Conservation (phyloP, 2,888 invertebrate genomes). For the Phasia obesa region DNA sequence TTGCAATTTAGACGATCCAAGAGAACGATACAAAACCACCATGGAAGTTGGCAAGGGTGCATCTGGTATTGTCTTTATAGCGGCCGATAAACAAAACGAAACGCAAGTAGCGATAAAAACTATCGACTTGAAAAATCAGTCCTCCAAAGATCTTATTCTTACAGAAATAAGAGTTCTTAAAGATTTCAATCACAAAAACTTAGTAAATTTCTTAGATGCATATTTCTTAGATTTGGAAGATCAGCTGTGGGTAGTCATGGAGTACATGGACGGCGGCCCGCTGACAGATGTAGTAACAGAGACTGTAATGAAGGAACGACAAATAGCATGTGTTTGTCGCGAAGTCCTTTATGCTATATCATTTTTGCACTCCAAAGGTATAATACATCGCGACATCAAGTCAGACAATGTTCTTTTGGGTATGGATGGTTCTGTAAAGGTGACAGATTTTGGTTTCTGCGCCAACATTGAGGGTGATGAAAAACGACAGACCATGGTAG, state of each 20-base stretch:
- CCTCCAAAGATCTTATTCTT: conserved; percentile 96
- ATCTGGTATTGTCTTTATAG: conserved; percentile 95
- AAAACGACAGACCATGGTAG: conserved; percentile 98
- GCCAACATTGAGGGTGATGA: conserved; percentile 97
- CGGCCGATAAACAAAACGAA: conserved; percentile 87
- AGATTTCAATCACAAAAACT: conserved; percentile 95
- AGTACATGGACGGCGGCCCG: conserved; percentile 96
- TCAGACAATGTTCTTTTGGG: conserved; percentile 98
- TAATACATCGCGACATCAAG: conserved; percentile 97
- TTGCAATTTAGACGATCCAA: conserved; percentile 92
- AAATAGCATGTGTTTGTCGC: conserved; percentile 96
- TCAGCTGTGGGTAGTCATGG: conserved; percentile 98
- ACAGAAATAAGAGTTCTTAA: conserved; percentile 97
- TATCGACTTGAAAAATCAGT: conserved; percentile 96
- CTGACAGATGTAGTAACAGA: conserved; percentile 98
- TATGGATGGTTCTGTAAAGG: conserved; percentile 95
- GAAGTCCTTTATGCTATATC: conserved; percentile 94
- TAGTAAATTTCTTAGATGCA: conserved; percentile 97
- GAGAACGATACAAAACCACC: conserved; percentile 89
- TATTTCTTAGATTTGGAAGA: conserved; percentile 94
- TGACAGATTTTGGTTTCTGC: conserved; percentile 99
- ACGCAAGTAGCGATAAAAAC: conserved; percentile 96
- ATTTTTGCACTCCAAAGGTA: conserved; percentile 94
- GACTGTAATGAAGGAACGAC: conserved; percentile 97
- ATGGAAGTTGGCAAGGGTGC: conserved; percentile 96